A percentile compares a stretch with the other conserved stretches of the same genome.
Conservation (phyloP, 2,888 invertebrate species). For the Oxystoma pomonae region DNA sequence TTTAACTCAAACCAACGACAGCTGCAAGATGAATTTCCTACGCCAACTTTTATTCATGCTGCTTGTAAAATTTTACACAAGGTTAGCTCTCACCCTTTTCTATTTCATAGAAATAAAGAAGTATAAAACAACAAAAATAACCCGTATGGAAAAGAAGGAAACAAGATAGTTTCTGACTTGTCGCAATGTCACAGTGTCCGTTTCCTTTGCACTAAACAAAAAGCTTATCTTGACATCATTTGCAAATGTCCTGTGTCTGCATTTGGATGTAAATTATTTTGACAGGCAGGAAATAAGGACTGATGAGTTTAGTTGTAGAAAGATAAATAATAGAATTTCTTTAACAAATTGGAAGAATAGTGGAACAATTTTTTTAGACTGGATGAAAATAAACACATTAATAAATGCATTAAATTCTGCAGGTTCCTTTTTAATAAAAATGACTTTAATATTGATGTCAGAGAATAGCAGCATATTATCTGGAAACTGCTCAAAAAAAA, state of each 20-base stretch:
- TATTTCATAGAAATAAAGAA: not conserved
- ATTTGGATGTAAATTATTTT: not conserved
- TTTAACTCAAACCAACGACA: conserved; percentile 36
- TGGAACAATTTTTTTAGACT: too few relatives aligned
- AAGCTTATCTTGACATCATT: not conserved
- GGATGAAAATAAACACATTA: too few relatives aligned
- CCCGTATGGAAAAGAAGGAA: not conserved
- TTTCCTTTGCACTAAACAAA: not conserved
- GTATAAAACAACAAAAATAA: not conserved
- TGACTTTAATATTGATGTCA: too few relatives aligned
- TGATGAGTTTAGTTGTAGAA: not conserved
- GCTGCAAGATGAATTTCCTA: conserved; percentile 38
- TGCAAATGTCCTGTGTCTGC: not conserved
- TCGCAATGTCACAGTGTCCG: not conserved
- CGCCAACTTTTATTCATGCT: conserved; percentile 5
- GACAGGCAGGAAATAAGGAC: not conserved
- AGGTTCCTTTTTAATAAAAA: too few relatives aligned
- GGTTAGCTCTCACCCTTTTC: too few relatives aligned
- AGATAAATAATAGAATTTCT: too few relatives aligned
- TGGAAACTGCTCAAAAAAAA: too few relatives aligned
- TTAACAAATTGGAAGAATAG: too few relatives aligned
- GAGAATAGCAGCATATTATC: too few relatives aligned
- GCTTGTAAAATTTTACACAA: too few relatives aligned
- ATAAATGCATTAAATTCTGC: too few relatives aligned
- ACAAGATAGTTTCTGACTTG: not conserved